Percentiles rank a stretch among this genome's conserved stretches.
Evolutionary conservation across 1,140 invertebrate species (phyloP).

Genomic region (Apolygus lucorum): DNA sequence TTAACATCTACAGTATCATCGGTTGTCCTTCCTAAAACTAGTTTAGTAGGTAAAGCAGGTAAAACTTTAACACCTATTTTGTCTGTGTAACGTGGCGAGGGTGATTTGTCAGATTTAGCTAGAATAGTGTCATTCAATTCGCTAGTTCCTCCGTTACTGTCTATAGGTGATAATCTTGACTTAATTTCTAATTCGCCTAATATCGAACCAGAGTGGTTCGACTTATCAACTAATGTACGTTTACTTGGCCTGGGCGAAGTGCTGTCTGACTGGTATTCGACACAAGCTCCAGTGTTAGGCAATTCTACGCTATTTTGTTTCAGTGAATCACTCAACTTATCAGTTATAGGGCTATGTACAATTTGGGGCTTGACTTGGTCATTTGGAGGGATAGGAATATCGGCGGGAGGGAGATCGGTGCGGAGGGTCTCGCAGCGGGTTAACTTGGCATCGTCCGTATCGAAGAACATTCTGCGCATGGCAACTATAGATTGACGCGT

Average conservation of each 20-base stretch:
- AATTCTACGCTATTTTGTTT: conserved; percentile 12
- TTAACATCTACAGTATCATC: too few species aligned
- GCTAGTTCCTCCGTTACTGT: too few species aligned
- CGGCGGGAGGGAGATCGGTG: conserved; percentile 13
- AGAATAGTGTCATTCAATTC: too few species aligned
- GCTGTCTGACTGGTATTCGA: conserved; percentile 28
- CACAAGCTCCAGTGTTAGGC: conserved; percentile 14
- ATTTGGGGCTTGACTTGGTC: background rate
- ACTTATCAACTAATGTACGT: conserved; percentile 23
- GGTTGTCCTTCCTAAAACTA: too few species aligned
- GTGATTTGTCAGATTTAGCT: too few species aligned
- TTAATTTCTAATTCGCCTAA: background rate
- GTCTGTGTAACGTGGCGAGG: too few species aligned
- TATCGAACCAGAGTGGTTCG: background rate
- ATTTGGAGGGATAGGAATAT: conserved; percentile 8
- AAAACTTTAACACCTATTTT: too few species aligned
- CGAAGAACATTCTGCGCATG: conserved; percentile 29
- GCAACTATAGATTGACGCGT: conserved; percentile 28
- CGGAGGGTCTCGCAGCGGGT: conserved; percentile 4
- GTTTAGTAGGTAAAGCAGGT: too few species aligned
- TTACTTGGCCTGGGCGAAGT: conserved; percentile 26
- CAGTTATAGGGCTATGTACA: background rate
- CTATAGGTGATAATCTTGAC: too few species aligned
- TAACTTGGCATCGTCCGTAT: conserved; percentile 32
- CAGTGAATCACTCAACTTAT: background rate